Evolutionary conservation across 2,797 vertebrate genomes (phyloP).

Genomic region (Eulemur mongoz): DNA sequence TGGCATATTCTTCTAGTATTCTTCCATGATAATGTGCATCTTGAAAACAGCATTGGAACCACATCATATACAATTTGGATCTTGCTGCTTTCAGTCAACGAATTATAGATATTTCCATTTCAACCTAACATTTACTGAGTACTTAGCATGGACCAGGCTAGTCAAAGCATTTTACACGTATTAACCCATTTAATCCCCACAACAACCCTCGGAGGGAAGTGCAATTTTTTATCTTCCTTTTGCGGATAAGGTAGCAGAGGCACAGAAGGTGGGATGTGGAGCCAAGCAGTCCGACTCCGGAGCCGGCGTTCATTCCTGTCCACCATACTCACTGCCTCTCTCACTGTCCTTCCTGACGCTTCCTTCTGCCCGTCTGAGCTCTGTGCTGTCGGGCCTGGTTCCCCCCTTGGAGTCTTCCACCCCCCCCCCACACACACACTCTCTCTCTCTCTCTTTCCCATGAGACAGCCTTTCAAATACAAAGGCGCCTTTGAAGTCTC

Average conservation of each 20-base stretch:
- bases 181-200: neutral
- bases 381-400: neutral
- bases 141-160: neutral
- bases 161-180: neutral
- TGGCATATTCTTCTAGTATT: neutral
- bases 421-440: too few relatives aligned
- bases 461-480: neutral
- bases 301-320: rapidly evolving
- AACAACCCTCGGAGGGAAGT: neutral
- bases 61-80: neutral
- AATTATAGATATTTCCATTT: neutral
- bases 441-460: neutral
- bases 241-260: neutral
- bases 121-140: neutral
- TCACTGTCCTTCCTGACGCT: rapidly evolving
- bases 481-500: neutral
- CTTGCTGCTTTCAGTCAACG: neutral
- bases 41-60: neutral
- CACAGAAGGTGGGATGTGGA: neutral
- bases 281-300: neutral
- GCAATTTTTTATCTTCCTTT: neutral
- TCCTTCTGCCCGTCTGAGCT: neutral
- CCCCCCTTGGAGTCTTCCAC: too few relatives aligned
- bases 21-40: neutral
- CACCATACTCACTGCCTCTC: too few relatives aligned